Conservation (phyloP, 2,113 vertebrate species). For the Ceyx melanurus region DNA sequence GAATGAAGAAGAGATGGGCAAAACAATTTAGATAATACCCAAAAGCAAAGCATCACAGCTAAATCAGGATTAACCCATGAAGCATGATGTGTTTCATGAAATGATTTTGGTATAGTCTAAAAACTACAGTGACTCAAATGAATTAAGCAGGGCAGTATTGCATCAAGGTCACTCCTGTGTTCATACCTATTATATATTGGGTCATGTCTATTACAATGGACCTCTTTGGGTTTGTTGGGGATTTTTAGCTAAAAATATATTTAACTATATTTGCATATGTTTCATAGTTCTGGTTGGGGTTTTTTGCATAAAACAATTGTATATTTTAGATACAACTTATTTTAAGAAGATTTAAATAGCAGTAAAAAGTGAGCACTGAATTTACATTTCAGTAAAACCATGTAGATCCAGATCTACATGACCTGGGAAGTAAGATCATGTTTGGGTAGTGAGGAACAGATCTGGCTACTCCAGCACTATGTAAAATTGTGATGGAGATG, state of each 20-base stretch:
- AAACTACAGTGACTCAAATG: not conserved
- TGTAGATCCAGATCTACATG: not conserved
- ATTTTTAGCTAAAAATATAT: not conserved
- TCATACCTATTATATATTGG: not conserved
- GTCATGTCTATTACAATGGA: not conserved
- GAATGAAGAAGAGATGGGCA: slow-evolving; percentile 2
- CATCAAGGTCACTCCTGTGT: not conserved
- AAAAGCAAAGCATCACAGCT: slow-evolving; percentile 25
- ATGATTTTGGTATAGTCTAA: not conserved
- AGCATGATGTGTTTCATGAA: slow-evolving; percentile 20
- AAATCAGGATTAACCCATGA: slow-evolving; percentile 57
- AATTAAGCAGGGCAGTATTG: not conserved
- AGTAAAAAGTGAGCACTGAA: not conserved
- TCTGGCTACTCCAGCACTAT: not conserved
- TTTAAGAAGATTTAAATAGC: not conserved
- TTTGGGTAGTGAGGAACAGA: not conserved
- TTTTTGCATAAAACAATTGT: not conserved
- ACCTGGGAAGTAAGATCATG: not conserved
- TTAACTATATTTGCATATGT: not conserved
- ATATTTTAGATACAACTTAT: not conserved
- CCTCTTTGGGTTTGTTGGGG: not conserved
- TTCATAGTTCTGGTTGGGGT: not conserved
- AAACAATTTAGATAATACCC: slow-evolving; percentile 55
- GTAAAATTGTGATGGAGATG: not conserved
- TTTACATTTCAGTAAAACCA: too few relatives aligned